Evolutionary conservation across 2,888 invertebrate genomes (phyloP), one percentile per base, ranked within the genome.

Genomic region (Netelia fuscicornis): DNA sequence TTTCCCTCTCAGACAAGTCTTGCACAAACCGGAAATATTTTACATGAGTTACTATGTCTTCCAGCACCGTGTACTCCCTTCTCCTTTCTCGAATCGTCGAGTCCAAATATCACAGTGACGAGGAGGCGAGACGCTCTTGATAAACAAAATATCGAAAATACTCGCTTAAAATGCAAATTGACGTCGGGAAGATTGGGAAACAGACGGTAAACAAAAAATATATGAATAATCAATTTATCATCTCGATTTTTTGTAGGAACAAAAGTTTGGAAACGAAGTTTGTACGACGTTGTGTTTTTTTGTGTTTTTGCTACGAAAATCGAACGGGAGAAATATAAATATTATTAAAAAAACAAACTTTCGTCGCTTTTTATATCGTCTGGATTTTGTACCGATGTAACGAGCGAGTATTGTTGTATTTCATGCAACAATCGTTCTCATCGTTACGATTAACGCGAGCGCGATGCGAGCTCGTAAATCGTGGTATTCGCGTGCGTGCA

Each of bases 381-480:
- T 20, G 62, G 37, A 60, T 48, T 62, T 60, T 23, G 75, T 62
- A 37, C 8, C 3, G 37, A 37, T 30, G 78, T 10, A 17, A 74
- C 68, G 37, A 42, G 60, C 42, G 52, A 20, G 68, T 6, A 37
- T 65, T 56, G 60, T 79, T 25, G 77, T 25, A 52, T 60, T 83
- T 60, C 75, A 77, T 68, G 72, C 81, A 81, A 84, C 20, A 37
- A 37, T 6, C 11, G 37, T 77, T 84, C 72, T 42, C 68, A 81
- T 81, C 77, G 74, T 77, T 64, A 58, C 65, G 17, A 54, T 23
- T 54, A 54, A 52, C 11, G 44, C 72, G 44, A 76, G 67, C 56
- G 17, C 80, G 80, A 71, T 67, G 64, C 37, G 17, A 65, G 42
- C 42, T 52, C 71, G 64, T 60, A 48, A 37, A 37, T 37, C 37